Percentiles rank a stretch among this genome's conserved stretches.
Conservation (phyloP, 1,140 invertebrate genomes). For the Leptinotarsa defecta region DNA sequence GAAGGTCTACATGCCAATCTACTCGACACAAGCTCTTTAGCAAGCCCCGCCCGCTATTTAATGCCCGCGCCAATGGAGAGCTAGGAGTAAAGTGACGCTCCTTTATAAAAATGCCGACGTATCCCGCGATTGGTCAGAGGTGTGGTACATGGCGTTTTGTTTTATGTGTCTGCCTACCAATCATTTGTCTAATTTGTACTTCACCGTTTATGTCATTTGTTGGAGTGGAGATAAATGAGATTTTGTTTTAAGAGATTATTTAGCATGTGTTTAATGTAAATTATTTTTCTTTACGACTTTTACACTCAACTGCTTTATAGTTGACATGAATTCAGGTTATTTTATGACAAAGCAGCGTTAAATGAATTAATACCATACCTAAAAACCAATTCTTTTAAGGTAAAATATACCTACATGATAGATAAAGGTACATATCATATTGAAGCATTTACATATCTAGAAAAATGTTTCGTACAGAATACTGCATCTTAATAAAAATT, state of each 20-base stretch:
- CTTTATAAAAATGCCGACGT: constrained; percentile 42
- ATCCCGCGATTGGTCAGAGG: constrained; percentile 41
- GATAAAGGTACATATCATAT: no score
- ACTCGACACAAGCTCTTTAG: constrained; percentile 37
- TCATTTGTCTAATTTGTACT: constrained; percentile 50
- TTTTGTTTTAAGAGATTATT: constrained; percentile 54
- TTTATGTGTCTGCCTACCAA: constrained; percentile 44
- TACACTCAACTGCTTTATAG: constrained; percentile 49
- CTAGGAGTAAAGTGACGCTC: constrained; percentile 34
- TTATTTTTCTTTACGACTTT: constrained; percentile 53
- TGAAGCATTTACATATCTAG: no score
- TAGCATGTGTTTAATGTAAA: constrained; percentile 56
- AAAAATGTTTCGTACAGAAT: no score
- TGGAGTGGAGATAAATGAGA: constrained; percentile 52
- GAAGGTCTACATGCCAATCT: constrained; percentile 48
- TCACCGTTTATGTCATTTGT: constrained; percentile 52
- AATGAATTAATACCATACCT: no score
- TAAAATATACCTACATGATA: neutral
- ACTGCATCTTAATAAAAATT: no score
- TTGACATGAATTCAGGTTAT: constrained; percentile 47
- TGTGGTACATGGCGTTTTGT: constrained; percentile 32
- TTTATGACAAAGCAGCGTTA: constrained; percentile 41
- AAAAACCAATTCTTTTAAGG: neutral
- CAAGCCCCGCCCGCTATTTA: constrained; percentile 36
- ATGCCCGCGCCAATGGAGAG: constrained; percentile 34